Percentiles rank a stretch among this genome's conserved stretches.
These are phyloP conservation scores for Hippoglossus hippoglossus DNA, from an alignment of 2,797 vertebrate species.

Conservation along the genomic window DNA sequence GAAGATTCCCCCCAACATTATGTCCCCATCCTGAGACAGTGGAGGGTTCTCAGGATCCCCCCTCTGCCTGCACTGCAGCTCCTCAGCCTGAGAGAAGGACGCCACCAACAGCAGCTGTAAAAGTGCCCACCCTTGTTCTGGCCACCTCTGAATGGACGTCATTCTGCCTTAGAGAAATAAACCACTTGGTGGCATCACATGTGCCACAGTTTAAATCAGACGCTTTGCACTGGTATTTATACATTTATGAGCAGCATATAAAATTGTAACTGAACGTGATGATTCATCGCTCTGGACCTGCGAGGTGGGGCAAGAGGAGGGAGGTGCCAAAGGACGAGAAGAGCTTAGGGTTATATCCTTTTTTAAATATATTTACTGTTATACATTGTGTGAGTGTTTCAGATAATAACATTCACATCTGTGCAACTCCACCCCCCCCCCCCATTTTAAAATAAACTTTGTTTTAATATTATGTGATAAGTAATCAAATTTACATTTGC, in stretches of 20 bases:
- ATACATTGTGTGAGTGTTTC: too few relatives aligned
- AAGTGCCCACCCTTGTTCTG: slow-evolving; percentile 53
- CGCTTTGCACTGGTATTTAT: slow-evolving; percentile 53
- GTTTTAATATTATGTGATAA: too few relatives aligned
- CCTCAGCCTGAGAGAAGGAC: slow-evolving; percentile 62
- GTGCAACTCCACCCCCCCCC: too few relatives aligned
- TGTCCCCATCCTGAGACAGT: slow-evolving; percentile 76
- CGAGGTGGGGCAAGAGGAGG: background rate
- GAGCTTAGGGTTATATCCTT: too few relatives aligned
- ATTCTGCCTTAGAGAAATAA: slow-evolving; percentile 31
- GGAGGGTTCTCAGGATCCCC: slow-evolving; percentile 66
- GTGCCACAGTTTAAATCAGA: too few relatives aligned
- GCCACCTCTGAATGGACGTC: slow-evolving; percentile 49
- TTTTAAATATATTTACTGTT: too few relatives aligned
- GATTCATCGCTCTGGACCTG: background rate
- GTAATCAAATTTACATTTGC: too few relatives aligned
- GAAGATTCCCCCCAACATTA: slow-evolving; percentile 78
- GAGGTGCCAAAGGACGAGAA: background rate
- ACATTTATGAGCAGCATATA: background rate
- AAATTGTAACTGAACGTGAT: too few relatives aligned
- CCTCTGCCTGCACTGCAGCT: slow-evolving; percentile 59
- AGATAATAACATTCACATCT: too few relatives aligned
- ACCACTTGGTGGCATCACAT: slow-evolving; percentile 14
- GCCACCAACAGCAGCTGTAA: slow-evolving; percentile 63
- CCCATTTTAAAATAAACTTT: too few relatives aligned